These are phyloP conservation scores for Campaea margaritaria DNA, from an alignment of 2,888 invertebrate genomes.

Conservation along the genomic window DNA sequence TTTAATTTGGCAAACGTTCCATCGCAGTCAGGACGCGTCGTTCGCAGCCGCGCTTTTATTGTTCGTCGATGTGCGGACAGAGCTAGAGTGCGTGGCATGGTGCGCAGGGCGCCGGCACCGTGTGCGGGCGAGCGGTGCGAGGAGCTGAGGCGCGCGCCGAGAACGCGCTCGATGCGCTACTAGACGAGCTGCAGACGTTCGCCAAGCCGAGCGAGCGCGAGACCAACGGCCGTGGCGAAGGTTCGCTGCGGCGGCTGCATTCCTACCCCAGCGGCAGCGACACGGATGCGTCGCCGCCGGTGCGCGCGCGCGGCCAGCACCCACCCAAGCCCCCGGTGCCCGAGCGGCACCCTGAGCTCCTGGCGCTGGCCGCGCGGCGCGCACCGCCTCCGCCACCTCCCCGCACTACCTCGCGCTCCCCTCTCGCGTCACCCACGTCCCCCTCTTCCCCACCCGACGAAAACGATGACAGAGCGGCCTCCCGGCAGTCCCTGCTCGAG, in stretches of 20 bases:
- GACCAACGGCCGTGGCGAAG: conserved; percentile 60
- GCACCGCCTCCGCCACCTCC: conserved; percentile 96
- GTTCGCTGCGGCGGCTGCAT: conserved; percentile 90
- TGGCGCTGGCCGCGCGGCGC: conserved; percentile 89
- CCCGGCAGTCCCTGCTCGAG: conserved; percentile 91
- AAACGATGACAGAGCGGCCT: conserved; percentile 50
- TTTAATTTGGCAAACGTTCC: neutral
- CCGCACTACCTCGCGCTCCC: conserved; percentile 95
- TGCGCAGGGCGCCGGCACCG: conserved; percentile 73
- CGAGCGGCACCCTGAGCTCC: conserved; percentile 91
- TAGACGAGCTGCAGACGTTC: conserved; percentile 97
- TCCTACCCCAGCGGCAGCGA: conserved; percentile 95
- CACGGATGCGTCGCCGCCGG: conserved; percentile 91
- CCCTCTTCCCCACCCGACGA: conserved; percentile 77
- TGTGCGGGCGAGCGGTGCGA: conserved; percentile 64
- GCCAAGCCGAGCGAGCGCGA: conserved; percentile 86
- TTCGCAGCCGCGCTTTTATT: conserved; percentile 73
- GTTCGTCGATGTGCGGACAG: conserved; percentile 51
- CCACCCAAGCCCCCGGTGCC: conserved; percentile 92
- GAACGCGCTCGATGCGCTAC: conserved; percentile 98
- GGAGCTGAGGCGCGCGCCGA: conserved; percentile 88
- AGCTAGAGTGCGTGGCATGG: conserved; percentile 75
- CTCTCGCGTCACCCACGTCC: conserved; percentile 93
- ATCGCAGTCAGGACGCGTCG: conserved; percentile 1
- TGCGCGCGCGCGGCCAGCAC: conserved; percentile 86